Evolutionary conservation across 2,888 invertebrate genomes (phyloP).

Genomic region (Conistra vaccinii): DNA sequence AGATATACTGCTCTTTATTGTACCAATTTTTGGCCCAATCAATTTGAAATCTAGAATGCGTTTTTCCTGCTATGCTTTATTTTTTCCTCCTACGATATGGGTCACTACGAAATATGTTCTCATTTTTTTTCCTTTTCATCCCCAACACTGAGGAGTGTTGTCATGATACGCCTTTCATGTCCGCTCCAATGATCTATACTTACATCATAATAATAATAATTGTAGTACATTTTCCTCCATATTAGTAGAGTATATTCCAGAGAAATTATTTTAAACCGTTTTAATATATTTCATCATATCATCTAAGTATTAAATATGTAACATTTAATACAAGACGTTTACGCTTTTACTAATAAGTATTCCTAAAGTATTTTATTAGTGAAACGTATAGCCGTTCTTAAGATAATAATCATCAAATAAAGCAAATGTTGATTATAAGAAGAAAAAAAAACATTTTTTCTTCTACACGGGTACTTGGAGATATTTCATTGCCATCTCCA

Average conservation of each 20-base stretch:
- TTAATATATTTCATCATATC: neutral
- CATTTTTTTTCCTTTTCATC: constrained; percentile 54
- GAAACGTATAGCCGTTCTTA: neutral
- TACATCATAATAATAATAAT: constrained; percentile 54
- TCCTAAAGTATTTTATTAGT: neutral
- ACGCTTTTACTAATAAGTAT: neutral
- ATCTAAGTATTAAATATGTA: neutral
- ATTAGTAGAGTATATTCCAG: neutral
- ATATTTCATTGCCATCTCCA: constrained; percentile 46
- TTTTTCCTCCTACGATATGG: constrained; percentile 57
- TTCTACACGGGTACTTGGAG: constrained; percentile 18
- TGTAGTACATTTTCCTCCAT: constrained; percentile 47
- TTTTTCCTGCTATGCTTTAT: constrained; percentile 56
- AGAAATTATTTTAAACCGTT: constrained; percentile 2
- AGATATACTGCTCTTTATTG: constrained; percentile 62
- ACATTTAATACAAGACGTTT: neutral
- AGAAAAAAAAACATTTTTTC: constrained; percentile 18
- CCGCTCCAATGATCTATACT: constrained; percentile 52
- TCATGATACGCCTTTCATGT: constrained; percentile 61
- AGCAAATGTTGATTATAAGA: neutral
- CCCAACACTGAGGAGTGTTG: constrained; percentile 52
- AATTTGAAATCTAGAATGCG: constrained; percentile 63
- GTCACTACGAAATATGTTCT: constrained; percentile 58
- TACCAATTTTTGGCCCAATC: constrained; percentile 64
- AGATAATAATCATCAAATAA: constrained; percentile 3